Evolutionary conservation across 2,797 vertebrate genomes (phyloP).

Genomic region (Propithecus deckenii): DNA sequence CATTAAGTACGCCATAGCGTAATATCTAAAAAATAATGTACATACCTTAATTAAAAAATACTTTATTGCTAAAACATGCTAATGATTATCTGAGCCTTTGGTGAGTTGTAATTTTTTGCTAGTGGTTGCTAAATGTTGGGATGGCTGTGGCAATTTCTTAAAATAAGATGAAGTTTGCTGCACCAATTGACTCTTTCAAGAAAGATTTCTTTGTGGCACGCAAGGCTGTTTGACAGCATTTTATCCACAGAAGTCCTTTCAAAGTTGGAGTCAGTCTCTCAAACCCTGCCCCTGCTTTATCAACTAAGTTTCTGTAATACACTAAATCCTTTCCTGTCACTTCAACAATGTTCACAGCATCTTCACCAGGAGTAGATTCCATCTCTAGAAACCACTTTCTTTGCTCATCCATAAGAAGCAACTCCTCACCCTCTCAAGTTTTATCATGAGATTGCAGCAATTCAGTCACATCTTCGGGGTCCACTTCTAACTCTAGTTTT

Average conservation of each 20-base stretch:
- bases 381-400: not conserved
- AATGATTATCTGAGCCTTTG: not conserved
- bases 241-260: not conserved
- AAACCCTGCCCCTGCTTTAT: not conserved
- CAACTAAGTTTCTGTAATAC: not conserved
- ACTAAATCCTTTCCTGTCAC: not conserved
- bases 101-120: not conserved
- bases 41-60: not conserved
- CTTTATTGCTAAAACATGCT: not conserved
- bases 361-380: not conserved
- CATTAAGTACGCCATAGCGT: not conserved
- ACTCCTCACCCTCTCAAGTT: not conserved
- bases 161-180: not conserved
- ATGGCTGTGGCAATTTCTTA: not conserved
- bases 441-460: not conserved
- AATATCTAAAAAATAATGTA: not conserved
- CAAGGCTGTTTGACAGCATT: not conserved
- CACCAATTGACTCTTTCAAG: not conserved
- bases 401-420: not conserved
- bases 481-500: not conserved
- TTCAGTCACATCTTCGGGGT: not conserved
- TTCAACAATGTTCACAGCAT: not conserved
- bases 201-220: not conserved
- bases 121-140: not conserved
- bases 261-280: not conserved